A percentile compares a stretch with the other conserved stretches of the same genome.
Conservation (phyloP, 2,113 vertebrate species). For the Bubalus kerabau region DNA sequence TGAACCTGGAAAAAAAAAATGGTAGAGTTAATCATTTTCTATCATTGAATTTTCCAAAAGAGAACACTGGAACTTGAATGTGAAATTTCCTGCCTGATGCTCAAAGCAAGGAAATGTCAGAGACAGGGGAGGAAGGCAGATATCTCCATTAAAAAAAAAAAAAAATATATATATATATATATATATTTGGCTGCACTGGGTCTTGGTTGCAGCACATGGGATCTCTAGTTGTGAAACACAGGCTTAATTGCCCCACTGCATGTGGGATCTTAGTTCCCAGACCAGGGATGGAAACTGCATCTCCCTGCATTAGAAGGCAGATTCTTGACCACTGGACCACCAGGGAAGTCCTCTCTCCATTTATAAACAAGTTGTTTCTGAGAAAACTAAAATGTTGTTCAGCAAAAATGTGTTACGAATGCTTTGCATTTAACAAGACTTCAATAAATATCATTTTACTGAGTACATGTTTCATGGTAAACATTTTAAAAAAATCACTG, state of each 20-base stretch:
- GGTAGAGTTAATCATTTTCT: background rate
- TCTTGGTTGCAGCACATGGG: background rate
- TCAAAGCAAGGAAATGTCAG: background rate
- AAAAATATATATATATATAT: background rate
- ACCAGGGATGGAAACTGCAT: background rate
- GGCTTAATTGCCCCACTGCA: background rate
- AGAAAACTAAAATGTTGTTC: background rate
- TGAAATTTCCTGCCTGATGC: background rate
- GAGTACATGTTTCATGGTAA: background rate
- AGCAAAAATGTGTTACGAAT: background rate
- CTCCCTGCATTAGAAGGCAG: background rate
- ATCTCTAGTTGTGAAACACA: background rate
- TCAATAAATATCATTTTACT: background rate
- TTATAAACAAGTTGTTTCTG: background rate
- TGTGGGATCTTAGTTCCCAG: background rate
- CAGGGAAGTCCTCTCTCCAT: background rate
- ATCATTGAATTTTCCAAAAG: conserved; percentile 19
- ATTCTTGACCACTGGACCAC: background rate
- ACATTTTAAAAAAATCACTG: background rate
- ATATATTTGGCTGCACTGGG: background rate
- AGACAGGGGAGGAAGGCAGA: background rate
- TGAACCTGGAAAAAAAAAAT: background rate
- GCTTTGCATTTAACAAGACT: background rate
- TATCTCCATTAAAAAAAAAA: background rate
- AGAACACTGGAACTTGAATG: background rate